Base-by-base conservation (phyloP, 2,888 invertebrate species). In the Orthosia gracilis region DNA sequence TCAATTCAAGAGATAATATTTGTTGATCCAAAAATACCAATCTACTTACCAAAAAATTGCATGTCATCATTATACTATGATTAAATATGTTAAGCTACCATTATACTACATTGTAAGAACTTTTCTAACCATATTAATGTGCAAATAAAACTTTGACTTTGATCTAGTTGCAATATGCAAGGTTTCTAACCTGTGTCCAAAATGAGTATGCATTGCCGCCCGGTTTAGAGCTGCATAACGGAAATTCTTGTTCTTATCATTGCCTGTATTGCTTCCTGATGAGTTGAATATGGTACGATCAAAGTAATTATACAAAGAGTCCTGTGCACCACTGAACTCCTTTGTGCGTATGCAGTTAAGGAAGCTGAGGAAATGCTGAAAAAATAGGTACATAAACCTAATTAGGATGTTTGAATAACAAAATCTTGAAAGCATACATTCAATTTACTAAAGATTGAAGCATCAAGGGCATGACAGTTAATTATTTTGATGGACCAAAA, bases 181-280 rank as follows among this genome's bases (percentile, higher is more conserved):
- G 21, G 21, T 9, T 63, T 89, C 94, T 92, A 94, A 98, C 98
- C 97, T 98, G 90, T 98, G 98, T 66, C 98, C 98, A 93, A 99
- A 99, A 86, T 98, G 98, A 63, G 98, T 98, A 92, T 99, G 98
- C 88, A 99, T 97, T 31, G 98, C 98, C 0, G 99, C 99, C 81
- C 99, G 96, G 92, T 99, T 99, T n/a, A 99, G 96, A 23, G 99
- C 98, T 11, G 99, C 99, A 92, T 98, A 99, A 89, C 99, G 97
- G 89, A 98, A 98, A 58, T 98, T 98, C 90, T 97, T 97, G 77
- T 96, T 96, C 82, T 94, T 94, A 68, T 96, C 96, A 58, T 94
- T 95, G 82, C 97, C 97, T 62, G 92, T 91, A 61, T 93, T 95
- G 75, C 82, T 91, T 3, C 89, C 91, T 2, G 91, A 85, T 40